Percentiles rank a stretch among this genome's conserved stretches.
phyloP scores from a whole-genome alignment of 2,113 vertebrate genomes.

The Pterocles gutturalis region DNA sequence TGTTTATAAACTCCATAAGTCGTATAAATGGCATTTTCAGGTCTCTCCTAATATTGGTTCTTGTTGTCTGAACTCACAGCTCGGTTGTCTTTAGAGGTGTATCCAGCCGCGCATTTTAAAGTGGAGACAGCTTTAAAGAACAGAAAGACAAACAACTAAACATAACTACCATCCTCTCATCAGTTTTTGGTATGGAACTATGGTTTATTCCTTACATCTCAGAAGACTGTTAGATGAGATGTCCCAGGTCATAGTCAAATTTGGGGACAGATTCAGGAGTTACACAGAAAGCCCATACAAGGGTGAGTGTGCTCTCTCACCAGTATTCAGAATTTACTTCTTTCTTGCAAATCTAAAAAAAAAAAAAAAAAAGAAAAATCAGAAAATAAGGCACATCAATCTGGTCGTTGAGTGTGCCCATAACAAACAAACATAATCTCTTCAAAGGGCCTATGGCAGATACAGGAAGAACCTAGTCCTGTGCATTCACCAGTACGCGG shows the following conservation, averaged over 20 bases:
- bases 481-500: background rate
- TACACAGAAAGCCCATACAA: background rate
- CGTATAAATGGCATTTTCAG: background rate
- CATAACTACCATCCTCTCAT: background rate
- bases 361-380: background rate
- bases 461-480: background rate
- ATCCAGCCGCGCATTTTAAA: background rate
- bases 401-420: background rate
- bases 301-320: fast-evolving
- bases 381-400: background rate
- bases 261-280: background rate
- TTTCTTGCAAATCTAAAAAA: background rate
- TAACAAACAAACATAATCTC: background rate
- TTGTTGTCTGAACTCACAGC: background rate
- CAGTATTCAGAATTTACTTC: background rate
- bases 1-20: background rate
- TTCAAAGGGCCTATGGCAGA: background rate
- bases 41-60: background rate
- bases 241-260: background rate
- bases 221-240: background rate
- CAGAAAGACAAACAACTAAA: background rate
- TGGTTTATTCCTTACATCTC: background rate
- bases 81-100: background rate
- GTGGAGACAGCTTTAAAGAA: background rate
- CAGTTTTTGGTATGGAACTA: background rate